Percentiles rank a stretch among this genome's conserved stretches.
Evolutionary conservation across 1,140 invertebrate genomes (phyloP).

Genomic region (Prorops nasuta): DNA sequence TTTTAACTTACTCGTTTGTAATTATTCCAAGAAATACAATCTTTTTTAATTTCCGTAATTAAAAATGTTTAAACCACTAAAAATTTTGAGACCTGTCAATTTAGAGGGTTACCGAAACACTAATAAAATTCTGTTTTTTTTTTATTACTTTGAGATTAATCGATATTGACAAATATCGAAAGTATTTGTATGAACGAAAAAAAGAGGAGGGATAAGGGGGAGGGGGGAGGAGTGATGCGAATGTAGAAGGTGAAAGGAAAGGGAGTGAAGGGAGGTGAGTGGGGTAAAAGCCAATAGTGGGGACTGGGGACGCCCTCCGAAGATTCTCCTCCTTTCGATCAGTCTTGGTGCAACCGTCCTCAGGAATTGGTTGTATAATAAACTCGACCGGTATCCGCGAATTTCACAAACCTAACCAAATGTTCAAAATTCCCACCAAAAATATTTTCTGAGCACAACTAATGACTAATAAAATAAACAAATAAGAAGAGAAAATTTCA

Average conservation of each 20-base stretch:
- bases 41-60: too few species aligned
- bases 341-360: slow-evolving; percentile 29
- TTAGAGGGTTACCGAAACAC: too few species aligned
- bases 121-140: neutral
- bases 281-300: slow-evolving; percentile 21
- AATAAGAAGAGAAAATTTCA: too few species aligned
- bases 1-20: too few species aligned
- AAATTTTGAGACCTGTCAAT: too few species aligned
- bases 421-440: too few species aligned
- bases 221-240: slow-evolving; percentile 17
- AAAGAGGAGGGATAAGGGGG: slow-evolving; percentile 15
- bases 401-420: too few species aligned
- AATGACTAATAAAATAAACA: too few species aligned
- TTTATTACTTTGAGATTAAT: neutral
- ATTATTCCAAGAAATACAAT: too few species aligned
- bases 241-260: slow-evolving; percentile 14
- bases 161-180: neutral
- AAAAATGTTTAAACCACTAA: too few species aligned
- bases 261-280: slow-evolving; percentile 19
- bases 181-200: neutral
- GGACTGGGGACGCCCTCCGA: slow-evolving; percentile 12
- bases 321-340: slow-evolving; percentile 23
- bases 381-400: too few species aligned
- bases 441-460: too few species aligned
- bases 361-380: slow-evolving; percentile 19